Evolutionary conservation across 2,797 vertebrate genomes (phyloP).

Genomic region (Onychomys arenicola): DNA sequence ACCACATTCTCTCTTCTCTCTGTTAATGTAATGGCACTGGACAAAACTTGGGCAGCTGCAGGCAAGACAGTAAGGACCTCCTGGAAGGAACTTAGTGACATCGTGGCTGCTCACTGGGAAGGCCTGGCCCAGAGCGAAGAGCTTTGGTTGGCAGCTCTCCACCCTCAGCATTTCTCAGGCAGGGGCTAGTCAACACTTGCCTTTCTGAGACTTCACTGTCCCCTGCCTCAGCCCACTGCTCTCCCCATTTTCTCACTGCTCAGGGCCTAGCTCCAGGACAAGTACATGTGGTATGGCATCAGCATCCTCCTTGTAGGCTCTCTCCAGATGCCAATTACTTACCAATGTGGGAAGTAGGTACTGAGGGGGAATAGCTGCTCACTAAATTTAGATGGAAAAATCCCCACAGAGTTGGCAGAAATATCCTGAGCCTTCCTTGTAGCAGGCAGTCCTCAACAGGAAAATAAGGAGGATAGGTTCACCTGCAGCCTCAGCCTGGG

Average conservation of each 20-base stretch:
- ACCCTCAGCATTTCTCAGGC: not conserved
- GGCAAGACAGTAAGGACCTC: not conserved
- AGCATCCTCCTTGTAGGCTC: not conserved
- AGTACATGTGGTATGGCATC: not conserved
- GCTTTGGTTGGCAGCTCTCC: not conserved
- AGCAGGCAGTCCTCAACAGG: not conserved
- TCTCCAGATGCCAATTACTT: conserved; percentile 40
- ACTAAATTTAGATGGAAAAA: conserved; percentile 67
- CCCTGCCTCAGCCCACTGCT: not conserved
- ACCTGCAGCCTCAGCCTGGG: not conserved
- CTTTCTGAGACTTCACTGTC: not conserved
- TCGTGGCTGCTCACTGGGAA: not conserved
- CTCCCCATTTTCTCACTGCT: not conserved
- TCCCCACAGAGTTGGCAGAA: conserved; percentile 63
- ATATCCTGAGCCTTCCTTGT: conserved; percentile 53
- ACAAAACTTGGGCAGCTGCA: not conserved
- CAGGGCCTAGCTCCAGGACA: not conserved
- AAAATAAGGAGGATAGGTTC: not conserved
- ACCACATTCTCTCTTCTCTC: not conserved
- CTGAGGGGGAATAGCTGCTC: conserved; percentile 55
- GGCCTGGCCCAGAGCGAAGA: not conserved
- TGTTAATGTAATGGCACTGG: not conserved
- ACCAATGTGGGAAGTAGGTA: conserved; percentile 71
- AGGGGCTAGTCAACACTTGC: not conserved
- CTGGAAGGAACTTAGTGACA: not conserved